phyloP scores from a whole-genome alignment of 2,888 invertebrate species.

The Sialis lutaria region DNA sequence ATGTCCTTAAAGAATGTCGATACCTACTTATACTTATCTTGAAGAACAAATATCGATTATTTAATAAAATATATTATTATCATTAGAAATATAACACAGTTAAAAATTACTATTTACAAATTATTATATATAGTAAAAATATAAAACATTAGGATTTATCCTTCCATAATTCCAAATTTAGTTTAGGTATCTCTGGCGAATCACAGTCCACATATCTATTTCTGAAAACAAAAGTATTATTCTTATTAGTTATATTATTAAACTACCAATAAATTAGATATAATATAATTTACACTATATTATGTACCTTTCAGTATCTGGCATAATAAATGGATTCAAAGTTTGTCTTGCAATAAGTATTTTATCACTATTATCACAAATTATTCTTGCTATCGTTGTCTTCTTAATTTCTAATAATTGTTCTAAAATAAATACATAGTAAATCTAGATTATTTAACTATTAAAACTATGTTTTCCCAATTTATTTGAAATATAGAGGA shows the following conservation, averaged over 20 bases:
- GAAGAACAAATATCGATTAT: too few species aligned
- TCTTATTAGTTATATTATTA: not conserved
- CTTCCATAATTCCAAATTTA: conserved; percentile 47
- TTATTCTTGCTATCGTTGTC: conserved; percentile 42
- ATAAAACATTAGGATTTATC: too few species aligned
- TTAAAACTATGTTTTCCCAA: too few species aligned
- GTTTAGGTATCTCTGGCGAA: conserved; percentile 33
- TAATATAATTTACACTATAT: not conserved
- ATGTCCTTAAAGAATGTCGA: too few species aligned
- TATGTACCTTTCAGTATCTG: conserved; percentile 38
- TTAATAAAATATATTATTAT: too few species aligned
- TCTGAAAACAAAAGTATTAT: conserved; percentile 27
- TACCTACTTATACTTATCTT: too few species aligned
- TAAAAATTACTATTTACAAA: too few species aligned
- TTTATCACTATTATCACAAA: conserved; percentile 61
- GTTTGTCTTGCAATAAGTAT: conserved; percentile 36
- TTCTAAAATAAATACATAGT: conserved; percentile 23
- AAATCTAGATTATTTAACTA: conserved; percentile 2
- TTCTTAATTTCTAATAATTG: conserved; percentile 55
- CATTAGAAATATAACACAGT: too few species aligned
- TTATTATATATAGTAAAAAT: too few species aligned
- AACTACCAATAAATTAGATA: not conserved
- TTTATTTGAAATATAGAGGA: too few species aligned
- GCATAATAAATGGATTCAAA: conserved; percentile 38
- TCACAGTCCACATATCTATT: conserved; percentile 47